A percentile compares a stretch with the other conserved stretches of the same genome.
Conservation (phyloP, 1,140 invertebrate species). For the Sminthurides bifidus region DNA sequence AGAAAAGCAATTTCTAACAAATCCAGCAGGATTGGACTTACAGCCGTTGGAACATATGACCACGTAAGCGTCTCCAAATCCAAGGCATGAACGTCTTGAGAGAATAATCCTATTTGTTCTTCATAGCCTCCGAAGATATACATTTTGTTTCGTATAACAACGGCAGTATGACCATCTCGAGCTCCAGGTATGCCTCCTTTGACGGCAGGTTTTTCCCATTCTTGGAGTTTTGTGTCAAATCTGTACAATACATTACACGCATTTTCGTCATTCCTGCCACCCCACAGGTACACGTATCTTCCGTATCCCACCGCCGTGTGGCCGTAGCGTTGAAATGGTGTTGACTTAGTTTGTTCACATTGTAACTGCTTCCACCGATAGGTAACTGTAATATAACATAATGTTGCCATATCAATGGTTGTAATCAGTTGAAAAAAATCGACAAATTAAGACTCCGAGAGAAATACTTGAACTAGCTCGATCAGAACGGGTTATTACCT, state of each 20-base stretch:
- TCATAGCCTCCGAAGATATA: constrained; percentile 78
- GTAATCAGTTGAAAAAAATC: too few relatives aligned
- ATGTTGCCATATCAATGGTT: too few relatives aligned
- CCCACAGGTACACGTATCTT: constrained; percentile 73
- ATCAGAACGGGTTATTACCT: constrained; percentile 36
- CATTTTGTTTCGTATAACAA: constrained; percentile 68
- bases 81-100: constrained; percentile 61
- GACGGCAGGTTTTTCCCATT: constrained; percentile 54
- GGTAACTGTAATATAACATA: constrained; percentile 36
- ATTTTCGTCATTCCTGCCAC: constrained; percentile 67
- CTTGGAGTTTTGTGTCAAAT: constrained; percentile 46
- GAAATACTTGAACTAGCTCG: too few relatives aligned
- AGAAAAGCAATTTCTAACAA: background rate
- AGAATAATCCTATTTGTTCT: constrained; percentile 63
- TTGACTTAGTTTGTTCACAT: constrained; percentile 32
- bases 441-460: too few relatives aligned
- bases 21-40: constrained; percentile 32
- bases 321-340: constrained; percentile 60
- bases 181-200: constrained; percentile 58
- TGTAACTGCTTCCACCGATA: constrained; percentile 40
- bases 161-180: constrained; percentile 80
- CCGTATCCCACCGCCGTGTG: constrained; percentile 71
- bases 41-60: constrained; percentile 49
- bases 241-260: constrained; percentile 63
- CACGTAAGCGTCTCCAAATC: constrained; percentile 61